Evolutionary conservation across 2,797 vertebrate genomes (phyloP), one percentile per base, ranked within the genome.

Genomic region (Fringilla coelebs): DNA sequence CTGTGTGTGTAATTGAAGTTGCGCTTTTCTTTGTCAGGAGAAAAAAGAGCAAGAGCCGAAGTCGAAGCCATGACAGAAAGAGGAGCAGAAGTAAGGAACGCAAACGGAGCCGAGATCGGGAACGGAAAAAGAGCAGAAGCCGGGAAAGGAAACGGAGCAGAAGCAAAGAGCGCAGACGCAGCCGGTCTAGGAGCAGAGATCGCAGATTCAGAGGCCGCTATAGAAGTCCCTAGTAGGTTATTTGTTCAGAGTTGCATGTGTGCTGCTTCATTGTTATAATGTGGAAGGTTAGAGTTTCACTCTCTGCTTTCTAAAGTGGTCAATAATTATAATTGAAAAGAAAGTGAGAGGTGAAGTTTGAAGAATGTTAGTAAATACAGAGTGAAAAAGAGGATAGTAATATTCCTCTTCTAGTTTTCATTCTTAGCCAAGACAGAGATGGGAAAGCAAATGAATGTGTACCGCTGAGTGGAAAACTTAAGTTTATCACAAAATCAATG

Each of bases 11-110:
- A 85, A 92, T 66, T 51, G 78, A 66, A 96, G 72, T 15, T 76
- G 49, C 19, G 1, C 34, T 48, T 92, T 71, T 46, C 28, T 72
- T 89, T 94, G 66, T 92, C 88, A 98, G 98, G 97, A 98, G 98
- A 97, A 99, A 99, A 98, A 99, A 98, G 96, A 99, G 99, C 94
- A 98, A 98, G 96, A 99, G 99, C 96, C 98, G 99, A 93, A 99
- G 99, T 96, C 99, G 98, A 41, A 99, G 98, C 96, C 98, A 98
- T 96, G 98, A 99, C 94, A 98, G 98, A 78, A 99, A 99, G 89
- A 99, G 98, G 90, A 99, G 97, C 95, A 98, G 96, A 96, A 99
- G 98, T 97, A 98, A 98, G 88, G 99, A 99, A 78, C 98, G 95
- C 94, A 99, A 99, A 68, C 98, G 97, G 95, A 99, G 99, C 96